Evolutionary conservation across 2,113 vertebrate genomes (phyloP), one percentile per base, ranked within the genome.

Genomic region (Rallus limicola): DNA sequence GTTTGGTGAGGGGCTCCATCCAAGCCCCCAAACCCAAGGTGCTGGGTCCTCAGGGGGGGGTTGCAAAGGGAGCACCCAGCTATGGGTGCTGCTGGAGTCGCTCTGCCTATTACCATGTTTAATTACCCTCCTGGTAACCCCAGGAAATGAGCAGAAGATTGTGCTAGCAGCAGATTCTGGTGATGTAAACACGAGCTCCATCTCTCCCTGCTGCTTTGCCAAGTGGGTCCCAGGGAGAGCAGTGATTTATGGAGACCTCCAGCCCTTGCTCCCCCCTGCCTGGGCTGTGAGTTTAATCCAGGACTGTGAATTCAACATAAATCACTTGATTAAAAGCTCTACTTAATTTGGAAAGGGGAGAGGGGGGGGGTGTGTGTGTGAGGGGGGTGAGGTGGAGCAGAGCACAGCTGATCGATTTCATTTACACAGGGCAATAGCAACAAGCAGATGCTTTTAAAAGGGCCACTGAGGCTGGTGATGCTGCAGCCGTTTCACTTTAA

Each of bases 71-170:
- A 33, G 34, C 80, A 13, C 59, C 21, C 3, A 2, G 36, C 46
- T 3, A 5, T 3, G 19, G 0, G 5, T 56, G 42, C 88, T 93
- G 88, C 92, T 76, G 96, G 97, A 94, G 97, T 95, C 82, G 77
- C 97, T 97, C 92, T 92, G 95, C 64, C 64, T 97, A 98, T 98
- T 98, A 97, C 97, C 97, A 98, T 98, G 96, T 98, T 98, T 97
- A 98, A 98, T 98, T 95, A 96, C 93, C 96, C 96, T 96, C 75
- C 86, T 52, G 85, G 95, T 96, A 97, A 98, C 98, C 97, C 46
- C 83, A 81, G 90, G 93, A 96, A 98, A 97, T 68, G 79, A 95
- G 84, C 76, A 92, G 74, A 64, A 67, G 96, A 93, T 81, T 59
- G 84, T 88, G 97, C 96, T 81, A 91, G 93, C 88, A 55, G 79